Percentiles rank a stretch among this genome's conserved stretches.
phyloP scores from a whole-genome alignment of 2,888 invertebrate species.

The Myathropa florea region DNA sequence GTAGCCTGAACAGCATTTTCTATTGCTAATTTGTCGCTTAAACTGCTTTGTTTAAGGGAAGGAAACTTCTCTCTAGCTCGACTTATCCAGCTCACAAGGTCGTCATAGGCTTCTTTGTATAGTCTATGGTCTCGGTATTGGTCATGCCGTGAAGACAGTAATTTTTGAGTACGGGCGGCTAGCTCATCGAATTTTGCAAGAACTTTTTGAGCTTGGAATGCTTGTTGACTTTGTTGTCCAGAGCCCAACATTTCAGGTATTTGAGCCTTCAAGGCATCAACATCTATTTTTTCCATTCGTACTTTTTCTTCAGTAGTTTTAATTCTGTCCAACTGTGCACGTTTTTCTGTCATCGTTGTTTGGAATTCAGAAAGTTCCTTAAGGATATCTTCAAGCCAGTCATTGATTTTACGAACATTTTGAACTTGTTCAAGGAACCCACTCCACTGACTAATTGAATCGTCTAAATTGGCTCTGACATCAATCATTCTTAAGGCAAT shows the following conservation, averaged over 20 bases:
- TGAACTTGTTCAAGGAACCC: slow-evolving; percentile 94
- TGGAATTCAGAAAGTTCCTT: slow-evolving; percentile 89
- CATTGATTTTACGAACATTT: slow-evolving; percentile 90
- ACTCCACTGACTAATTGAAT: slow-evolving; percentile 95
- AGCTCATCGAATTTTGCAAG: slow-evolving; percentile 91
- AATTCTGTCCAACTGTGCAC: slow-evolving; percentile 91
- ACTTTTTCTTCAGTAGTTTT: slow-evolving; percentile 93
- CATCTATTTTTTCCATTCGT: slow-evolving; percentile 93
- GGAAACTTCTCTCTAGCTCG: slow-evolving; percentile 94
- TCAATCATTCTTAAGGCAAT: slow-evolving; percentile 94
- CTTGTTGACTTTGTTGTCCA: slow-evolving; percentile 91
- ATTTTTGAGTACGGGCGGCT: slow-evolving; percentile 88
- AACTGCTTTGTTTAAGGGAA: slow-evolving; percentile 90
- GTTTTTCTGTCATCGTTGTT: slow-evolving; percentile 92
- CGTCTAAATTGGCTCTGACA: slow-evolving; percentile 92
- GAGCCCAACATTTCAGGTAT: slow-evolving; percentile 92
- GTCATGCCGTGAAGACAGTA: slow-evolving; percentile 89
- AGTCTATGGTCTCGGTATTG: slow-evolving; percentile 93
- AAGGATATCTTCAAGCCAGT: slow-evolving; percentile 88
- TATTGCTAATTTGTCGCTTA: slow-evolving; percentile 93
- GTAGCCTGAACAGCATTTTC: slow-evolving; percentile 94
- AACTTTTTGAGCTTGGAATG: slow-evolving; percentile 91
- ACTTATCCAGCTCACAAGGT: slow-evolving; percentile 92
- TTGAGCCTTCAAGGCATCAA: slow-evolving; percentile 91
- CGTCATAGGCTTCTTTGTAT: slow-evolving; percentile 95